Conservation (phyloP, 1,140 invertebrate species). For the Caerostris darwini region DNA sequence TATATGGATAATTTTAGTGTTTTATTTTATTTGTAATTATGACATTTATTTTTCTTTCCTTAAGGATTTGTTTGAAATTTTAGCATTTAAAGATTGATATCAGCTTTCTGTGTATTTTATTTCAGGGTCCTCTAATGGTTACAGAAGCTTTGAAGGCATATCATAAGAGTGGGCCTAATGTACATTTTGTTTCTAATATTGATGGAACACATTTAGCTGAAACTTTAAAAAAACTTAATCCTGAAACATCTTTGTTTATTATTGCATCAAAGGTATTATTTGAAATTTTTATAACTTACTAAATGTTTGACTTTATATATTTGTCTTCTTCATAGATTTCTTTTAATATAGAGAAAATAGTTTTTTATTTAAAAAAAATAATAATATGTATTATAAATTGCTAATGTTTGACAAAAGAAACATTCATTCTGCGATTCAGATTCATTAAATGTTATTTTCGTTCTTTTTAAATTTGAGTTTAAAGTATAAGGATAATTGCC, state of each 20-base stretch:
- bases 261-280: conserved; percentile 95
- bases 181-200: conserved; percentile 99
- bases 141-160: conserved; percentile 98
- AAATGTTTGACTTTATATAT: no score
- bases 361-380: not conserved
- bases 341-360: not conserved
- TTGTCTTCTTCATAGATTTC: not conserved
- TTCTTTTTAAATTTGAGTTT: no score
- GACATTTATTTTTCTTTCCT: not conserved
- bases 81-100: not conserved
- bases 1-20: not conserved
- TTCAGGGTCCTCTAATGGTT: conserved; percentile 97
- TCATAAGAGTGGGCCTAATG: conserved; percentile 87
- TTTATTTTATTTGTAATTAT: not conserved
- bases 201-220: conserved; percentile 99
- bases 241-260: conserved; percentile 98
- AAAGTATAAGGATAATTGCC: no score
- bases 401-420: no score
- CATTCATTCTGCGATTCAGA: no score
- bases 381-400: not conserved
- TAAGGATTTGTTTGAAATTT: not conserved
- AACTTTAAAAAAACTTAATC: conserved; percentile 93
- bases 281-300: no score
- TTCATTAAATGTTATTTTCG: no score
- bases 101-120: not conserved